These are phyloP conservation scores for Bujurquina vittata DNA, from an alignment of 2,113 vertebrate genomes.

Conservation along the genomic window DNA sequence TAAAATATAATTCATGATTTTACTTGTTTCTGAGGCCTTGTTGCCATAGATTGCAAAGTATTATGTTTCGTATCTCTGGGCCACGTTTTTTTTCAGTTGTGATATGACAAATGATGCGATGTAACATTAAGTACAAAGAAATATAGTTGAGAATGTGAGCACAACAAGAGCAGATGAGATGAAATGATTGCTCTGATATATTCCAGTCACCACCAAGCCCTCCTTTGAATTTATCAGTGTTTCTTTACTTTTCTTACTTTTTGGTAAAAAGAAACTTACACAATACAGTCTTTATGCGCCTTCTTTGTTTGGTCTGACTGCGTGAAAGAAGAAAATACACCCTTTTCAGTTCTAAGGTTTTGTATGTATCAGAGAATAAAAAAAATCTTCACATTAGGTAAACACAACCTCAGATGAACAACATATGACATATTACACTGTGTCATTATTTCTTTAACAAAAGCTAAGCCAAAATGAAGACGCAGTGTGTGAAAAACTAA, in stretches of 20 bases:
- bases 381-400: neutral
- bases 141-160: neutral
- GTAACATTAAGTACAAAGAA: neutral
- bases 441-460: neutral
- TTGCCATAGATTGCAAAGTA: neutral
- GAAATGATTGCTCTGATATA: neutral
- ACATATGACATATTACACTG: neutral
- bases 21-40: neutral
- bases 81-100: slow-evolving; percentile 5
- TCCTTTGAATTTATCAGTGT: neutral
- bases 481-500: neutral
- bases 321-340: neutral
- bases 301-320: neutral
- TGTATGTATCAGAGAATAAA: neutral
- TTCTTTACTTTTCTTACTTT: neutral
- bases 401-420: accelerated
- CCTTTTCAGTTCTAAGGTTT: neutral
- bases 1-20: neutral
- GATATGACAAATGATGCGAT: neutral
- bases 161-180: neutral
- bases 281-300: neutral
- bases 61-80: neutral
- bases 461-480: neutral
- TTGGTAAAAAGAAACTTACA: slow-evolving; percentile 13
- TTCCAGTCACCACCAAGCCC: neutral